phyloP scores from a whole-genome alignment of 2,113 vertebrate species.

The Synchiropus splendidus region DNA sequence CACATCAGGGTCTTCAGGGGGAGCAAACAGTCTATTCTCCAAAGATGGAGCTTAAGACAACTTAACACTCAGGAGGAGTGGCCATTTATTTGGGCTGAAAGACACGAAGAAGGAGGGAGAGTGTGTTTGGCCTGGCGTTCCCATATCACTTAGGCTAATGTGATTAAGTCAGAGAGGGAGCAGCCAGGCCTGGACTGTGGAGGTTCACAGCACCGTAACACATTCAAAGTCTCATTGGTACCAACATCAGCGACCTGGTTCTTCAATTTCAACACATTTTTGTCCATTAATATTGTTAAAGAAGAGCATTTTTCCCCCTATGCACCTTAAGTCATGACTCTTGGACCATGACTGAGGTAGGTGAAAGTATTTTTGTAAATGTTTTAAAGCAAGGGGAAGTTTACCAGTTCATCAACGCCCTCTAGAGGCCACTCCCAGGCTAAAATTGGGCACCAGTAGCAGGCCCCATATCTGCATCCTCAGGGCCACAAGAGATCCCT shows the following conservation, averaged over 20 bases:
- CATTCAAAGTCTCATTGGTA: constrained; percentile 6
- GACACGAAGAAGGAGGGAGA: constrained; percentile 40
- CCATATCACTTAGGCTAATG: constrained; percentile 69
- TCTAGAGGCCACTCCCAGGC: too few species aligned
- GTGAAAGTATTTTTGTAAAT: too few species aligned
- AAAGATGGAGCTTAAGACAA: constrained; percentile 59
- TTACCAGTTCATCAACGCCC: too few species aligned
- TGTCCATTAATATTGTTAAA: background rate
- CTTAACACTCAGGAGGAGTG: constrained; percentile 54
- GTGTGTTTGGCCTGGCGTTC: constrained; percentile 55
- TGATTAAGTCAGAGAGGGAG: constrained; percentile 48
- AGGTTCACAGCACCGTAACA: constrained; percentile 9
- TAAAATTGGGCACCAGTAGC: too few species aligned
- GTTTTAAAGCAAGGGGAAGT: too few species aligned
- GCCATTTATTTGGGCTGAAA: constrained; percentile 54
- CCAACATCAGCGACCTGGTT: constrained; percentile 1
- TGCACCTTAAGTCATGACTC: too few species aligned
- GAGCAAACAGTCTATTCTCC: constrained; percentile 53
- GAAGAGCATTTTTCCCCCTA: too few species aligned
- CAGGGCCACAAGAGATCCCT: too few species aligned
- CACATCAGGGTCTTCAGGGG: constrained; percentile 36
- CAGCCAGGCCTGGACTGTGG: constrained; percentile 16
- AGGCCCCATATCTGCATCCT: too few species aligned
- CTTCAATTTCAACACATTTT: constrained; percentile 2
- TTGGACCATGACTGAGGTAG: too few species aligned